Base-by-base conservation (phyloP, 2,888 invertebrate species). In the Tenodera sinensis region DNA sequence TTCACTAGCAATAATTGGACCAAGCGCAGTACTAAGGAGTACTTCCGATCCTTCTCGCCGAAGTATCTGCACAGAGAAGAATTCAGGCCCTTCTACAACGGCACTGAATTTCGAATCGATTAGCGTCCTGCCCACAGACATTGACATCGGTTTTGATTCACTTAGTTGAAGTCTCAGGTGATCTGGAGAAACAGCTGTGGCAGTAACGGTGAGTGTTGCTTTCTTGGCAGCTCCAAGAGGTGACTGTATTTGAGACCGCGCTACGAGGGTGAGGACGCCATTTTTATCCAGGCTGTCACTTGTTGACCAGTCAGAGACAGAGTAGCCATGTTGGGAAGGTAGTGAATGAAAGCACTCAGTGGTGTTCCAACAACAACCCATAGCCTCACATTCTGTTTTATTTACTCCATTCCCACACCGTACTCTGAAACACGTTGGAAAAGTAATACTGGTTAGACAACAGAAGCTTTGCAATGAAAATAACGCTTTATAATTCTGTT, bases 1-100 rank as follows among this genome's bases (percentile, higher is more conserved):
- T 30, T 95, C 92, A 0, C 95, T 94, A 3, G 95, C 94, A 90
- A 96, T 95, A 0, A 95, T 91, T 0, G 96, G 95, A 0, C 95
- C 95, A 90, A 93, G 93, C 0, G 94, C 92, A 0, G 95, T 95
- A 54, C 94, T 94, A 89, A 96, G 92, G 20, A 94, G 93, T 93
- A 47, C 81, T 0, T 89, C 86, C 25, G 88, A 89, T 71, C 81
- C 84, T 83, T 90, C 88, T 89, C 85, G 71, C 9, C 90, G 87
- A 28, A 42, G 85, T 20, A 90, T 47, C 20, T 88, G 87, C 28
- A 89, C 20, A 4, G 88, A 88, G 88, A 89, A 90, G 82, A 82
- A 34, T 25, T 84, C 89, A 4, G 84, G 87, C 3, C 84, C 85
- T 20, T 54, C 81, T 28, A 90, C 34, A n/a, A 34, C 28, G 14